Conservation (phyloP, 1,140 invertebrate genomes). For the Drosophila funebris region DNA sequence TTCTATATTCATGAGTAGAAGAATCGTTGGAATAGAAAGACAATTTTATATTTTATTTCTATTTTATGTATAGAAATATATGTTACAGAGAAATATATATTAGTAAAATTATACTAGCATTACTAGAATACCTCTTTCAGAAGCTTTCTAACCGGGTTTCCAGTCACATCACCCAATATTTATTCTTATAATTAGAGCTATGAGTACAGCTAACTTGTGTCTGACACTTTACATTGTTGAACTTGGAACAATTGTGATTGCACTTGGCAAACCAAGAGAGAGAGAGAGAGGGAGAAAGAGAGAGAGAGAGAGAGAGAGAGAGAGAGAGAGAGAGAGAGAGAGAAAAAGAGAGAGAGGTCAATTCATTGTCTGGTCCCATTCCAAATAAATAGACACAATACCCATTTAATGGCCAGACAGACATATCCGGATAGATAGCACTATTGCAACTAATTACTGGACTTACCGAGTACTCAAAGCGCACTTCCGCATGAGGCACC, state of each 20-base stretch:
- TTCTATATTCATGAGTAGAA: too few relatives aligned
- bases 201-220: background rate
- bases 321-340: too few relatives aligned
- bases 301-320: too few relatives aligned
- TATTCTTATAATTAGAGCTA: slow-evolving; percentile 6
- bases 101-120: background rate
- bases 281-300: background rate
- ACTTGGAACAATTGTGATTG: slow-evolving; percentile 12
- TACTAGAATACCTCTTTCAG: too few relatives aligned
- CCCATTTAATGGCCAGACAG: slow-evolving; percentile 19
- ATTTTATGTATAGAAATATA: background rate
- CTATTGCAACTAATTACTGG: slow-evolving; percentile 36
- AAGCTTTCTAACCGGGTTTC: slow-evolving; percentile 8
- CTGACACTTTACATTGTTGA: slow-evolving; percentile 29
- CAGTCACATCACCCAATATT: background rate
- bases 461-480: background rate
- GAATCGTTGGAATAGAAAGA: too few relatives aligned
- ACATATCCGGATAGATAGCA: too few relatives aligned
- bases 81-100: background rate
- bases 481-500: slow-evolving; percentile 35
- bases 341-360: too few relatives aligned
- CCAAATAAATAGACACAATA: slow-evolving; percentile 20
- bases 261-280: background rate
- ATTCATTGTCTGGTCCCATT: slow-evolving; percentile 9
- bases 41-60: too few relatives aligned